Conservation (phyloP, 2,888 invertebrate species). For the Helleia helle region DNA sequence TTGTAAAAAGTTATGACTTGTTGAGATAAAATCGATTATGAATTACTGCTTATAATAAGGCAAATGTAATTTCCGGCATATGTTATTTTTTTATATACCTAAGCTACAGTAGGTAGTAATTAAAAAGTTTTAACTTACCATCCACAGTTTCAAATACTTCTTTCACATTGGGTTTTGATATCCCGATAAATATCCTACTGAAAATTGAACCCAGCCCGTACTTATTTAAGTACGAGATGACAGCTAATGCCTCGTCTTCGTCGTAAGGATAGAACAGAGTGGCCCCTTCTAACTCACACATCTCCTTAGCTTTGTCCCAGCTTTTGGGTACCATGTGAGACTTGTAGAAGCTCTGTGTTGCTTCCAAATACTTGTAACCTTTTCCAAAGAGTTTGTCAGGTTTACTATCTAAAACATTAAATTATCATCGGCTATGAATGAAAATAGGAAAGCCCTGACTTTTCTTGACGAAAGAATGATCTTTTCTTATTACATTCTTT, state of each 20-base stretch:
- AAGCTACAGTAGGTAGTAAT: no score
- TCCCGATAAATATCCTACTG: slow-evolving; percentile 32
- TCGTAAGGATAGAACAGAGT: slow-evolving; percentile 44
- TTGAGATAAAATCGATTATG: no score
- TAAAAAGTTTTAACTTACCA: no score
- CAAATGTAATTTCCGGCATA: no score
- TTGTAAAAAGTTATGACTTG: no score
- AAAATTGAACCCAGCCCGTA: slow-evolving; percentile 32
- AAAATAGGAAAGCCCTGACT: no score
- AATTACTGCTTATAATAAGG: no score
- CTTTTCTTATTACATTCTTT: no score
- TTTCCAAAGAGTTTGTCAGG: slow-evolving; percentile 39
- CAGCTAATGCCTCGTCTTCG: slow-evolving; percentile 30
- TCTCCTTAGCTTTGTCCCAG: slow-evolving; percentile 39
- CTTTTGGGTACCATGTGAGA: slow-evolving; percentile 37
- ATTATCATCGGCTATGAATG: no score
- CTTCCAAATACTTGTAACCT: slow-evolving; percentile 41
- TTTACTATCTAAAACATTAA: slow-evolving; percentile 36
- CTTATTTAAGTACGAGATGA: slow-evolving; percentile 29
- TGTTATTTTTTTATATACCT: no score
- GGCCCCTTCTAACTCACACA: slow-evolving; percentile 43
- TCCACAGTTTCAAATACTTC: slow-evolving; percentile 41
- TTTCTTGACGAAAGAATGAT: no score
- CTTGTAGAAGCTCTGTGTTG: slow-evolving; percentile 43
- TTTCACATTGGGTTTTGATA: slow-evolving; percentile 34